Evolutionary conservation across 2,888 invertebrate genomes (phyloP).

Genomic region (Coenonympha glycerion): DNA sequence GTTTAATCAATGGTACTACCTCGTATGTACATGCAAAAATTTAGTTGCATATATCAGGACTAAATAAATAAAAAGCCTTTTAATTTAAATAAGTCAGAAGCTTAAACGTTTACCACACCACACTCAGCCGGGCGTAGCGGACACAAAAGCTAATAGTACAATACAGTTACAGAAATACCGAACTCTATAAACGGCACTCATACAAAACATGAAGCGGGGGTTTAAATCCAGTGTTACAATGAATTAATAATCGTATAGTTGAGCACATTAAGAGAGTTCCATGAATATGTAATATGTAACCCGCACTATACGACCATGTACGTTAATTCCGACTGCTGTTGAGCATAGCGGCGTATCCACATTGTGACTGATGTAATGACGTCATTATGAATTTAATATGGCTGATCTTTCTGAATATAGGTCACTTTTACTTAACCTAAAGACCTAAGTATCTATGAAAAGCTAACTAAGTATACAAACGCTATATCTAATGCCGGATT

Average conservation of each 20-base stretch:
- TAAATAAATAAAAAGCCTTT: too few relatives aligned
- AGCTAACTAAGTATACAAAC: too few relatives aligned
- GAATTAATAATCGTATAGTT: conserved; percentile 7
- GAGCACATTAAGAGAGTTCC: conserved; percentile 1
- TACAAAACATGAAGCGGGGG: conserved; percentile 1
- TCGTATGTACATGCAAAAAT: too few relatives aligned
- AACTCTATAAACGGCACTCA: neutral
- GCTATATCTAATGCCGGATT: too few relatives aligned
- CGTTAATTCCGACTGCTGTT: conserved; percentile 11
- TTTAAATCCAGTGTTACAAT: conserved; percentile 7
- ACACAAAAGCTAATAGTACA: neutral
- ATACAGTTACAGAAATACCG: neutral
- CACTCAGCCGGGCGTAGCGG: neutral
- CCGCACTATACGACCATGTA: conserved; percentile 3
- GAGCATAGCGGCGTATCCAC: conserved; percentile 14
- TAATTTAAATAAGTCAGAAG: too few relatives aligned
- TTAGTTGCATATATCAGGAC: too few relatives aligned
- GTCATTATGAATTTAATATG: neutral
- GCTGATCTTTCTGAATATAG: neutral
- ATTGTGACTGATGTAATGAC: neutral
- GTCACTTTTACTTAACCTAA: too few relatives aligned
- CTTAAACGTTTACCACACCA: neutral
- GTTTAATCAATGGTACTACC: too few relatives aligned
- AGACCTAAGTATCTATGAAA: too few relatives aligned
- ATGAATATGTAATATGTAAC: conserved; percentile 5